A percentile compares a stretch with the other conserved stretches of the same genome.
Conservation (phyloP, 1,140 invertebrate species). For the Steinernema feltiae region DNA sequence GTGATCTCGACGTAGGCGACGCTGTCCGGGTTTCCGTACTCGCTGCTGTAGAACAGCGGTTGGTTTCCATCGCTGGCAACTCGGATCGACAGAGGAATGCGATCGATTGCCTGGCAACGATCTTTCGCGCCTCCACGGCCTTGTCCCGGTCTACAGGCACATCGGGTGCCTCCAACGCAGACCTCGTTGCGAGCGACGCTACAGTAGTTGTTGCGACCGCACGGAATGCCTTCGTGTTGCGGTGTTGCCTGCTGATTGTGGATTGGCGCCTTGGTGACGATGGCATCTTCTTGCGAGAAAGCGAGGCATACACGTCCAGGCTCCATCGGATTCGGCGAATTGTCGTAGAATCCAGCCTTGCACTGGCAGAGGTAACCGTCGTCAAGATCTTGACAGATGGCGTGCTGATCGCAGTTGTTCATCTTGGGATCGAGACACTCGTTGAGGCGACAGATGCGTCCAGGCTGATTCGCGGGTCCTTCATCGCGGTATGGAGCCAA, state of each 20-base stretch:
- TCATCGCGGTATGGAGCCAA: constrained; percentile 51
- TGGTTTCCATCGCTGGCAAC: constrained; percentile 42
- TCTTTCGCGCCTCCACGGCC: constrained; percentile 36
- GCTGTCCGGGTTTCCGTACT: constrained; percentile 46
- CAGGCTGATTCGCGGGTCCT: constrained; percentile 30
- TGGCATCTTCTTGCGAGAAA: constrained; percentile 29
- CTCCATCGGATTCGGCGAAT: constrained; percentile 46
- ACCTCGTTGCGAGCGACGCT: constrained; percentile 43
- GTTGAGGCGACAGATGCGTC: constrained; percentile 42
- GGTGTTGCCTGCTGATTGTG: background rate
- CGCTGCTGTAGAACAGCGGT: constrained; percentile 54
- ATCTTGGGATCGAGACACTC: constrained; percentile 31
- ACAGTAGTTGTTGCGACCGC: constrained; percentile 42
- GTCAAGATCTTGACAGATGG: constrained; percentile 35
- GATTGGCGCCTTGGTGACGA: background rate
- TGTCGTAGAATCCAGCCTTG: constrained; percentile 48
- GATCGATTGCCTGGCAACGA: constrained; percentile 45
- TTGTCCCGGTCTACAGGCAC: constrained; percentile 49
- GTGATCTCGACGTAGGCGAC: constrained; percentile 52
- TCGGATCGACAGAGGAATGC: constrained; percentile 45
- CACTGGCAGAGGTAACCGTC: constrained; percentile 42
- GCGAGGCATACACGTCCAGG: constrained; percentile 47
- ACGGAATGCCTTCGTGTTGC: constrained; percentile 43
- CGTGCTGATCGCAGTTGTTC: constrained; percentile 39
- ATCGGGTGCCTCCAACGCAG: constrained; percentile 46